Evolutionary conservation across 1,140 invertebrate species (phyloP), one percentile per base, ranked within the genome.

Genomic region (Thaumetopoea pityocampa): DNA sequence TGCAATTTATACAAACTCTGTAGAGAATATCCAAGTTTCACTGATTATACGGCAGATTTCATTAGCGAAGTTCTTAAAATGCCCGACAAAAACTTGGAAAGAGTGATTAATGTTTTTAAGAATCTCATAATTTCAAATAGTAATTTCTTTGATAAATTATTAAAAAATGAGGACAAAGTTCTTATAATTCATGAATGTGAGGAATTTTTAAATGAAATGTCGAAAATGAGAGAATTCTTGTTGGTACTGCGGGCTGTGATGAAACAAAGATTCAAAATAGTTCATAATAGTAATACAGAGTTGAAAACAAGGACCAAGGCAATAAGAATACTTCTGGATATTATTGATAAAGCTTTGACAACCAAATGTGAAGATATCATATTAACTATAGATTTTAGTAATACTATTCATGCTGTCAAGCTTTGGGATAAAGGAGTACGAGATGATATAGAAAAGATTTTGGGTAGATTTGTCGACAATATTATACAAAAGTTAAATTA

Each of bases 11-110:
- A 33, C 1, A 5, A 32, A 4, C 9, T 48, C 12, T 56, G 53
- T 18, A 47, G 33, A 35, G 2, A 20, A 5, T 51, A 32, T 41
- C 44, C 53, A 7, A 15, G 26, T 9, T 34, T 56, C 14, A 30
- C 29, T 5, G 48, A 56, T 36, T 32, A 41, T 16, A 5, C 30
- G 5, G 30, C 9, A 22, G 22, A 51, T 17, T 22, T 36, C 1
- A 29, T 44, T 5, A 26, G 10, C 5, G 35, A 45, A 14, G 8
- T 56, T 11, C n/a, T 56, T 2, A 32, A 40, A n/a, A 24, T 51
- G 5, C 12, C 30, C 7, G 29, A 47, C 2, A 18, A 11, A 6
- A 32, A 46, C 16, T 26, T 51, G 29, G 5, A 12, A 3, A 5
- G 4, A 9, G 7, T 36, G 20, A 2, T 26, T 2, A 1, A 27